Percentiles rank a stretch among this genome's conserved stretches.
phyloP scores from a whole-genome alignment of 2,797 vertebrate genomes.

The Epinephelus malabaricus region DNA sequence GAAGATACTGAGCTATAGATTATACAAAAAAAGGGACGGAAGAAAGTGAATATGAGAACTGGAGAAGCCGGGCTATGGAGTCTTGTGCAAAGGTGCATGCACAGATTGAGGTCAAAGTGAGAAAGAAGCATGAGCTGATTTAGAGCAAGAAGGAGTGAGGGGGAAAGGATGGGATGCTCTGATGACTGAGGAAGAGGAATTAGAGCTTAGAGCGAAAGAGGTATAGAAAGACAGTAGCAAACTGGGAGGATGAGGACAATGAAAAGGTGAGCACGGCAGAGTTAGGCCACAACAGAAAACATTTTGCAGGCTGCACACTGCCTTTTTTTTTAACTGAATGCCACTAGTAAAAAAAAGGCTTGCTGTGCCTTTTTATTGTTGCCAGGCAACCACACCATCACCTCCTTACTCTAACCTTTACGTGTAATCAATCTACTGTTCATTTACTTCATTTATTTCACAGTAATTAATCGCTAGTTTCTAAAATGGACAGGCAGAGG shows the following conservation, averaged over 20 bases:
- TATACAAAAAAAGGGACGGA: neutral
- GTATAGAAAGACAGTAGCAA: neutral
- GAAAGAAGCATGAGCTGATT: neutral
- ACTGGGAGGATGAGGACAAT: conserved; percentile 18
- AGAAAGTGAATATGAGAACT: conserved; percentile 18
- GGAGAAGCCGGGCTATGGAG: neutral
- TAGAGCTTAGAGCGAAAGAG: neutral
- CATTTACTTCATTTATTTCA: too few species aligned
- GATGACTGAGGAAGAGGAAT: conserved; percentile 1
- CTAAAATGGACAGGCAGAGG: too few species aligned
- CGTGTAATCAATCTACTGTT: too few species aligned
- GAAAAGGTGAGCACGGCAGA: neutral
- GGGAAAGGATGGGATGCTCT: neutral
- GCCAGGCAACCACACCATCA: too few species aligned
- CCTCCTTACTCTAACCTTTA: too few species aligned
- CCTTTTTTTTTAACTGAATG: too few species aligned
- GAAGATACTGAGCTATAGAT: conserved; percentile 24
- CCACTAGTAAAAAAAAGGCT: too few species aligned
- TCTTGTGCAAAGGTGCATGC: neutral
- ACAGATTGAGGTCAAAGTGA: neutral
- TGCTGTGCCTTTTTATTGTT: too few species aligned
- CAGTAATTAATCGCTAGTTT: too few species aligned
- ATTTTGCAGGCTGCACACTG: too few species aligned
- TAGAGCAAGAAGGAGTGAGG: neutral
- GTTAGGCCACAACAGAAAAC: neutral